These are phyloP conservation scores for Drosophila pseudoananassae DNA, from an alignment of 1,140 invertebrate species.

Conservation along the genomic window DNA sequence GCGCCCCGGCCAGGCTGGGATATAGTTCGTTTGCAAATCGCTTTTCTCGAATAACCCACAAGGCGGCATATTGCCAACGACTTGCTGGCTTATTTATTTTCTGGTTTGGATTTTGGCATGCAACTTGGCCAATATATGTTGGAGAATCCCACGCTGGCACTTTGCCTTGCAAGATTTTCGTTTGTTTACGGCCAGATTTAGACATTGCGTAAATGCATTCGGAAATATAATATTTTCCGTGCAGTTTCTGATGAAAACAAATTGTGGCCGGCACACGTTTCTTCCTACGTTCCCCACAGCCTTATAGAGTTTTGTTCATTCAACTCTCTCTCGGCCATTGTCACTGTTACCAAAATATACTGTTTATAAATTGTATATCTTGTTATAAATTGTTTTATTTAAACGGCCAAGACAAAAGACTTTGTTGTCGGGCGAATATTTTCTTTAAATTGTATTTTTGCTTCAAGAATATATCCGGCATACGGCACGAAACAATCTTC, in stretches of 20 bases:
- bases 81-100: conserved; percentile 61
- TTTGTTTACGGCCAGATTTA: conserved; percentile 53
- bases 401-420: too few species aligned
- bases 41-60: conserved; percentile 34
- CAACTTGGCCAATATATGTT: conserved; percentile 30
- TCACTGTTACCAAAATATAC: conserved; percentile 7
- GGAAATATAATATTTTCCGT: conserved; percentile 36
- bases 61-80: conserved; percentile 37
- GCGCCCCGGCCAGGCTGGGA: neutral
- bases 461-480: too few species aligned
- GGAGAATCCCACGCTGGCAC: conserved; percentile 68
- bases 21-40: conserved; percentile 28
- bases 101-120: conserved; percentile 48
- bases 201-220: conserved; percentile 61
- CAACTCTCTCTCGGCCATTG: conserved; percentile 27
- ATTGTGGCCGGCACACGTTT: conserved; percentile 6
- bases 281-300: conserved; percentile 3
- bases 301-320: conserved; percentile 16
- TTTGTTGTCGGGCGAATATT: too few species aligned
- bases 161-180: conserved; percentile 47
- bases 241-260: conserved; percentile 22
- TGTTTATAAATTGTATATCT: neutral
- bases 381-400: too few species aligned
- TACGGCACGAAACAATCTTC: too few species aligned
- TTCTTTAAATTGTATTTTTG: too few species aligned